phyloP scores from a whole-genome alignment of 2,113 vertebrate genomes.

The Oxyura jamaicensis region DNA sequence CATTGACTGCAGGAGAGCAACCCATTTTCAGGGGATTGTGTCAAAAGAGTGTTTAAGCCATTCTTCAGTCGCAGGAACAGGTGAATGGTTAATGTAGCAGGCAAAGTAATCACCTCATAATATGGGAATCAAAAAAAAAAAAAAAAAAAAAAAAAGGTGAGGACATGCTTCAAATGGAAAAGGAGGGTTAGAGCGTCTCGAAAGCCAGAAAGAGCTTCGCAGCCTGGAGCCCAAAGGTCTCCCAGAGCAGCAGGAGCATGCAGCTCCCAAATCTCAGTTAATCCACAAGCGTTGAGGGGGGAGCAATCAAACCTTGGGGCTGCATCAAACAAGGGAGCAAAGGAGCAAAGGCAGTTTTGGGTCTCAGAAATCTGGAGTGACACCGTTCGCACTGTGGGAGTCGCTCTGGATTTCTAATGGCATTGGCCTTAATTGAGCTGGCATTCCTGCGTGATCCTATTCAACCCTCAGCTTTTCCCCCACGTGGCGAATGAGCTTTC shows the following conservation, averaged over 20 bases:
- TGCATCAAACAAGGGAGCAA: not conserved
- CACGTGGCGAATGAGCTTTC: not conserved
- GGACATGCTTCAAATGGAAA: not conserved
- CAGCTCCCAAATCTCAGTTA: not conserved
- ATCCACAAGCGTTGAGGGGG: not conserved
- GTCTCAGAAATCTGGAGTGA: not conserved
- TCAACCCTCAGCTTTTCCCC: not conserved
- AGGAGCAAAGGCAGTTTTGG: not conserved
- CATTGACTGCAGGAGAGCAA: slow-evolving; percentile 10
- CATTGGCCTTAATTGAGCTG: not conserved
- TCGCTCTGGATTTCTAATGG: not conserved
- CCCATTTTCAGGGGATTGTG: not conserved
- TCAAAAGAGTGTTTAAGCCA: slow-evolving; percentile 37
- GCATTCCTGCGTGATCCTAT: not conserved
- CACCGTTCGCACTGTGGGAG: not conserved
- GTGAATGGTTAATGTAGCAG: not conserved
- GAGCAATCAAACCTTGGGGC: not conserved
- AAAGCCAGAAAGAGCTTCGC: not conserved
- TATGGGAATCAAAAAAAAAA: not conserved
- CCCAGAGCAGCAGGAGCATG: not conserved
- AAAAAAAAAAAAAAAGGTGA: not conserved
- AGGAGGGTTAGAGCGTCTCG: not conserved
- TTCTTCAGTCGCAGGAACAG: not conserved
- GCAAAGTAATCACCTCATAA: not conserved
- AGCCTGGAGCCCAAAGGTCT: not conserved